Conservation (phyloP, 30 jellyfish, hydroid and myxozoan species). For the Hydractinia echinata region DNA sequence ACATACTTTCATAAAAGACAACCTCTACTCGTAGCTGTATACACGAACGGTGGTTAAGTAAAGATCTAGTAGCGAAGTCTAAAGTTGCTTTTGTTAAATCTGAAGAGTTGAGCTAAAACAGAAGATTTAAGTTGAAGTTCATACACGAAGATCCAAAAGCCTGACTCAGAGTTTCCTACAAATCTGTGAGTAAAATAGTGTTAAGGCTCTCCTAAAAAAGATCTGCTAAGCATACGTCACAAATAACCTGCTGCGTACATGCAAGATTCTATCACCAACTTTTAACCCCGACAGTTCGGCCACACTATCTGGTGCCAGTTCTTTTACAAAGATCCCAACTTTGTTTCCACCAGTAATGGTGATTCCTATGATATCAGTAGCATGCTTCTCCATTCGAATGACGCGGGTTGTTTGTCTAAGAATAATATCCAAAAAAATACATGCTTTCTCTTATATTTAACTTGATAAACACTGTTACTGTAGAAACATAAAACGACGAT, state of each 20-base stretch:
- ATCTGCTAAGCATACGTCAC: too few species aligned
- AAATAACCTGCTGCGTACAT: conserved; percentile 21
- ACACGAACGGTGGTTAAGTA: conserved; percentile 38
- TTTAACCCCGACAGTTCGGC: conserved; percentile 66
- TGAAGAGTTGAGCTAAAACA: conserved; percentile 52
- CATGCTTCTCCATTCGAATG: conserved; percentile 49
- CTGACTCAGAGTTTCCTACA: too few species aligned
- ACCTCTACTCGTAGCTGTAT: conserved; percentile 56
- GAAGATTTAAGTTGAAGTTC: not conserved
- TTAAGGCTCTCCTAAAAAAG: too few species aligned
- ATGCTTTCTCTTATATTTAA: not conserved
- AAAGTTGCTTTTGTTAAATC: conserved; percentile 68
- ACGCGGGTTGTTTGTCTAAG: conserved; percentile 48
- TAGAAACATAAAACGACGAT: not conserved
- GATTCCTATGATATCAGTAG: conserved; percentile 47
- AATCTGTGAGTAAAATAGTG: too few species aligned
- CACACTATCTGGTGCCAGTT: conserved; percentile 52
- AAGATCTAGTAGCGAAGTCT: conserved; percentile 63
- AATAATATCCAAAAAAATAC: not conserved
- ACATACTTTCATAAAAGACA: not conserved
- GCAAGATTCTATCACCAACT: conserved; percentile 69
- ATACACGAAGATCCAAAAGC: too few species aligned
- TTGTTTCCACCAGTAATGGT: conserved; percentile 67
- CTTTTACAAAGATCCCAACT: conserved; percentile 64
- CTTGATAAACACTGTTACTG: not conserved